phyloP scores from a whole-genome alignment of 2,113 vertebrate genomes.

The Morone chrysops region DNA sequence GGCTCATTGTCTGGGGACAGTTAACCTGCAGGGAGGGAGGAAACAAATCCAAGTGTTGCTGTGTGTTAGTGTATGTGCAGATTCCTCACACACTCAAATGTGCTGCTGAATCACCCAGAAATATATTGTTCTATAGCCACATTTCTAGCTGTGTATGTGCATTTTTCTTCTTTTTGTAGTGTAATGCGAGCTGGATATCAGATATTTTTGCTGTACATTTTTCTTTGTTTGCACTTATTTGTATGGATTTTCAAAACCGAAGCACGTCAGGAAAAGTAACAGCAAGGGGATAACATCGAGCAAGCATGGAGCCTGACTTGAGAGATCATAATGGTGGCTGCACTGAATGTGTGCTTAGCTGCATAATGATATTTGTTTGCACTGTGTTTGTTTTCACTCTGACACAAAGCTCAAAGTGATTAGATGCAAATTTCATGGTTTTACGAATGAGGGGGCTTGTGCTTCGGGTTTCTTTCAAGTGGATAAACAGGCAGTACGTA shows the following conservation, averaged over 20 bases:
- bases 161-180: conserved; percentile 7
- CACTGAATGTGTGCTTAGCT: conserved; percentile 39
- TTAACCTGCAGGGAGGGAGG: conserved; percentile 65
- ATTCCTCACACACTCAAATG: conserved; percentile 31
- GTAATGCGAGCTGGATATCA: conserved; percentile 23
- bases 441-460: conserved; percentile 8
- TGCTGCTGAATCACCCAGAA: conserved; percentile 40
- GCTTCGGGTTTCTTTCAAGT: conserved; percentile 48
- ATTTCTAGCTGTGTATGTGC: conserved; percentile 29
- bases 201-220: conserved; percentile 26
- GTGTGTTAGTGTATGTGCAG: conserved; percentile 28
- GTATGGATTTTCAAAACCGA: conserved; percentile 51
- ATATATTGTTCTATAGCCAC: conserved; percentile 14
- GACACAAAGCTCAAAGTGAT: conserved; percentile 53
- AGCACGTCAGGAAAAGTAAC: conserved; percentile 43
- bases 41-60: conserved; percentile 59
- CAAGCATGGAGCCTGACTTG: conserved; percentile 43
- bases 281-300: conserved; percentile 39
- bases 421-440: conserved; percentile 61
- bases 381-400: conserved; percentile 50
- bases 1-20: conserved; percentile 75
- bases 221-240: conserved; percentile 48
- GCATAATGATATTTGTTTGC: conserved; percentile 60
- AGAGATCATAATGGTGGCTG: conserved; percentile 42
- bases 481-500: conserved; percentile 28